Conservation (phyloP, 2,888 invertebrate genomes). For the Lycocerus yunnanus region DNA sequence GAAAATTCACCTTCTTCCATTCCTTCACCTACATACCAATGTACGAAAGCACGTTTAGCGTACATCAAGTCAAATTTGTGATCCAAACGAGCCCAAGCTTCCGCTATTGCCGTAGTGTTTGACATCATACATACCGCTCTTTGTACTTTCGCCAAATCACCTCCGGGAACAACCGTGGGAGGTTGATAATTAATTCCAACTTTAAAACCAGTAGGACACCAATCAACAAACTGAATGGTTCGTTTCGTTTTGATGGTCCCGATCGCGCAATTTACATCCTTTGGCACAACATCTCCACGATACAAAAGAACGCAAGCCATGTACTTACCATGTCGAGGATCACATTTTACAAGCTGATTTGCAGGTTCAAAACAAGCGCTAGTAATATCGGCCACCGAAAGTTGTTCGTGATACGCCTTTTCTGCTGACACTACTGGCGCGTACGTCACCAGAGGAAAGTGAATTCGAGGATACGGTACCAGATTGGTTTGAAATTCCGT, state of each 20-base stretch:
- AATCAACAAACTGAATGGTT: slow-evolving; percentile 45
- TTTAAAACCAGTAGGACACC: slow-evolving; percentile 51
- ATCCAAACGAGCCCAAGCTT: slow-evolving; percentile 70
- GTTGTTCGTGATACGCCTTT: slow-evolving; percentile 64
- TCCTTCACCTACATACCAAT: slow-evolving; percentile 81
- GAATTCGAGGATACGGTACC: slow-evolving; percentile 66
- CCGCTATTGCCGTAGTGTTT: slow-evolving; percentile 70
- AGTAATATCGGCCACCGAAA: slow-evolving; percentile 65
- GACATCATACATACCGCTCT: slow-evolving; percentile 94
- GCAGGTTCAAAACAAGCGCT: slow-evolving; percentile 67
- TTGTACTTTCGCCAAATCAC: slow-evolving; percentile 83
- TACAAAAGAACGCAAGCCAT: slow-evolving; percentile 64
- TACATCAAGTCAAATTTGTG: slow-evolving; percentile 74
- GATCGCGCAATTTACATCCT: slow-evolving; percentile 62
- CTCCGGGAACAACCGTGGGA: slow-evolving; percentile 56
- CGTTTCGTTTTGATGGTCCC: slow-evolving; percentile 64
- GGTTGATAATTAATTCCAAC: slow-evolving; percentile 59
- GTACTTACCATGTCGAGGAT: slow-evolving; percentile 59
- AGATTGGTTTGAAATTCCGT: slow-evolving; percentile 65
- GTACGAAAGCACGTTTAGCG: slow-evolving; percentile 70
- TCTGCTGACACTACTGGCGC: slow-evolving; percentile 64
- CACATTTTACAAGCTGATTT: slow-evolving; percentile 64
- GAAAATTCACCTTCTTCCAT: slow-evolving; percentile 82
- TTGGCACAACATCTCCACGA: slow-evolving; percentile 52
- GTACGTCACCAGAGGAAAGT: slow-evolving; percentile 64